phyloP scores from a whole-genome alignment of 2,797 vertebrate genomes.

The Diplodus puntazzo region DNA sequence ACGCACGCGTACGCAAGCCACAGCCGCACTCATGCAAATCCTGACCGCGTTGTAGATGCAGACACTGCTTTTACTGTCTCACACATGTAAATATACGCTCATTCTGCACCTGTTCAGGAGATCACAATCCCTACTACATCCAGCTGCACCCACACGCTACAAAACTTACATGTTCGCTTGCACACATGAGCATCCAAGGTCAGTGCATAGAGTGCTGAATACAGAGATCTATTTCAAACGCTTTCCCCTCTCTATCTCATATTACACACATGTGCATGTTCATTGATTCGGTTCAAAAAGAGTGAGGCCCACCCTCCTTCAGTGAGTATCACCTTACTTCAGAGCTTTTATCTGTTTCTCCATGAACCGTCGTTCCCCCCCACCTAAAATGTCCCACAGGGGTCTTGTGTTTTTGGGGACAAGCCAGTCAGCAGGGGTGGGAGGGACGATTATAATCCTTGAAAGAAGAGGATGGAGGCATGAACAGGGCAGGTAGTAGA shows the following conservation, averaged over 20 bases:
- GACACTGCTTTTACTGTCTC: conserved; percentile 5
- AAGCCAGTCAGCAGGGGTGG: not conserved
- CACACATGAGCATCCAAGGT: conserved; percentile 33
- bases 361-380: not conserved
- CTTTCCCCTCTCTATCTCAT: conserved; percentile 8
- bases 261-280: conserved; percentile 27
- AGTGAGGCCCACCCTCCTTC: conserved; percentile 32
- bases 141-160: not conserved
- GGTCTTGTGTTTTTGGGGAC: conserved; percentile 27
- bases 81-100: conserved; percentile 23
- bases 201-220: conserved; percentile 10
- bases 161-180: not conserved
- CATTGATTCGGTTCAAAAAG: conserved; percentile 19
- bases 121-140: not conserved
- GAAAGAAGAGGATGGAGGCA: not conserved
- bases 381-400: conserved; percentile 19
- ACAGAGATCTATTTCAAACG: conserved; percentile 17
- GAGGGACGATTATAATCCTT: not conserved
- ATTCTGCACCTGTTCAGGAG: conserved; percentile 2
- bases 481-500: conserved; percentile 21
- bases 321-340: conserved; percentile 54
- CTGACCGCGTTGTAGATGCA: conserved; percentile 1
- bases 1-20: not conserved
- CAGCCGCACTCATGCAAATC: conserved; percentile 34
- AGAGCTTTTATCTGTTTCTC: conserved; percentile 47